A percentile compares a stretch with the other conserved stretches of the same genome.
Evolutionary conservation across 2,113 vertebrate genomes (phyloP).

Genomic region (Alces alces): DNA sequence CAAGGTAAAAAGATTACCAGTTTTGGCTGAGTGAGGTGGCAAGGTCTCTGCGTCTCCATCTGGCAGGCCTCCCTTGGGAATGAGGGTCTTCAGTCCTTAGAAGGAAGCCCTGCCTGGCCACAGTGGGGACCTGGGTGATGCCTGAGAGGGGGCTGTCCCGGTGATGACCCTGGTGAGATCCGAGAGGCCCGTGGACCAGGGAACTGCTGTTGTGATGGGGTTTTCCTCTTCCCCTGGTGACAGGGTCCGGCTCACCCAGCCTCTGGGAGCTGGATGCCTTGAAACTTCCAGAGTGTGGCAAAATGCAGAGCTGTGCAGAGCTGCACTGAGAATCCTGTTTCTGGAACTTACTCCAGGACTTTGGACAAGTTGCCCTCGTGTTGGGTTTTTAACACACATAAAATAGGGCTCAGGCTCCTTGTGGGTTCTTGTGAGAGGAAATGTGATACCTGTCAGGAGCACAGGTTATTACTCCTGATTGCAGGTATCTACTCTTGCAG

Average conservation of each 20-base stretch:
- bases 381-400: not conserved
- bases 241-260: not conserved
- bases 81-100: not conserved
- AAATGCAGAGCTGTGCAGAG: not conserved
- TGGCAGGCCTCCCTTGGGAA: not conserved
- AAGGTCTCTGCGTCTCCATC: not conserved
- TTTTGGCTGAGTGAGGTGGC: not conserved
- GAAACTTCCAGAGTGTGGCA: not conserved
- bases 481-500: not conserved
- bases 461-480: not conserved
- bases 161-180: fast-evolving
- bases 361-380: not conserved
- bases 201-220: not conserved
- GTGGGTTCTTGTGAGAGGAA: not conserved
- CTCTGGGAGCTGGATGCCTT: not conserved
- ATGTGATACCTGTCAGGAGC: not conserved
- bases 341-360: not conserved
- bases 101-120: not conserved
- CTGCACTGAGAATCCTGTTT: not conserved
- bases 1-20: not conserved
- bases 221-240: not conserved
- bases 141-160: not conserved
- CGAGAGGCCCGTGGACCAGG: not conserved
- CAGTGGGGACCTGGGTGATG: not conserved
- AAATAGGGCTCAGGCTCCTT: not conserved